Evolutionary conservation across 2,888 invertebrate genomes (phyloP), one percentile per base, ranked within the genome.

Genomic region (Drosophila kanekoi): DNA sequence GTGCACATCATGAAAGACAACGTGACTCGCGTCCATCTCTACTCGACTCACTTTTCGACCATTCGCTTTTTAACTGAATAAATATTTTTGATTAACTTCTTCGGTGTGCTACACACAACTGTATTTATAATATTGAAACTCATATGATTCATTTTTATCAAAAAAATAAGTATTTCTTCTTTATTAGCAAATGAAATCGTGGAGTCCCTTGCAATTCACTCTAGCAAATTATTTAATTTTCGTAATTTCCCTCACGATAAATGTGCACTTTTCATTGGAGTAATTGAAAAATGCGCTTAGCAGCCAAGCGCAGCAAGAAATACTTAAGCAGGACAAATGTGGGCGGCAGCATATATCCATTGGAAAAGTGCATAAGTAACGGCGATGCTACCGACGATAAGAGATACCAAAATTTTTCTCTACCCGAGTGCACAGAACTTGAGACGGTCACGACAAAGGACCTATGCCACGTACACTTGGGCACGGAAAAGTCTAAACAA

Each of bases 241-340:
- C 20, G 67, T 74, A 78, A 78, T 74, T 81, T 81, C 63, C 49
- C 33, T 10, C 44, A 63, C 68, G 72, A 75, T 58, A 71, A 60
- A 72, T 74, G 62, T 74, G 62, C 66, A 47, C 68, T 67, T 64
- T 69, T 60, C 62, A 73, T 74, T 49, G 35, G 43, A 43, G 74
- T 79, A 79, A 79, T 79, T 79, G 79, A 79, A 79, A 79, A 79
- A 67, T 73, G 35, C 59, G 71, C 79, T 79, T 67, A 64, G 59
- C 63, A 61, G 47, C 14, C 28, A 33, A 75, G 14, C 16, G 72
- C 54, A 51, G 54, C 51, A 75, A 69, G 61, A 70, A 68, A 71
- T 63, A 66, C 65, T 73, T 61, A 53, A 56, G 38, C 52, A 54
- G 62, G 18, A 47, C 37, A 44, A 59, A 47, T 54, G 61, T 72